phyloP scores from a whole-genome alignment of 2,797 vertebrate genomes.

The Platalea minor region DNA sequence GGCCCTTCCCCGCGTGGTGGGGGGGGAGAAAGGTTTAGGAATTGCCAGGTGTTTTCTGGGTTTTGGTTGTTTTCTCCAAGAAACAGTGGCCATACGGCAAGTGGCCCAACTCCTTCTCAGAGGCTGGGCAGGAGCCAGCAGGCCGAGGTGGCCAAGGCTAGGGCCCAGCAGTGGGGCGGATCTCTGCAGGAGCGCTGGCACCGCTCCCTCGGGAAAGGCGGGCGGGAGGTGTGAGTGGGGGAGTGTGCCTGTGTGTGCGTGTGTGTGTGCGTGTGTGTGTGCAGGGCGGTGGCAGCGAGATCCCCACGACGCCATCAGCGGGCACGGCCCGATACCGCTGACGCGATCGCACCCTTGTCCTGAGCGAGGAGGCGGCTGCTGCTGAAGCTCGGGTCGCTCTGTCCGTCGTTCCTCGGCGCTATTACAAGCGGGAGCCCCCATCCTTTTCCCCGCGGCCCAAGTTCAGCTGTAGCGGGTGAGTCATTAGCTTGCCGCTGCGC shows the following conservation, averaged over 20 bases:
- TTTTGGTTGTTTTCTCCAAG: background rate
- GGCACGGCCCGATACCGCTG: background rate
- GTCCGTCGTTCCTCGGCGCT: background rate
- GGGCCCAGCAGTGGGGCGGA: constrained; percentile 34
- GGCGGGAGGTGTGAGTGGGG: background rate
- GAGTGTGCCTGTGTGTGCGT: too few relatives aligned
- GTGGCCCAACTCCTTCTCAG: background rate
- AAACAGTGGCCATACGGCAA: background rate
- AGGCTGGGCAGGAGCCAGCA: constrained; percentile 30
- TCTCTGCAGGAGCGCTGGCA: constrained; percentile 26
- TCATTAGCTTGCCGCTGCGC: background rate
- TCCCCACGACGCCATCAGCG: background rate
- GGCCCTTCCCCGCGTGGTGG: background rate
- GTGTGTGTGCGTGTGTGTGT: background rate
- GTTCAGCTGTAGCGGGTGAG: background rate
- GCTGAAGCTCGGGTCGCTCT: background rate
- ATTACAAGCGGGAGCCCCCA: background rate
- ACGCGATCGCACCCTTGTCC: background rate
- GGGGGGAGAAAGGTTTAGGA: background rate
- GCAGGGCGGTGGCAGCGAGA: background rate
- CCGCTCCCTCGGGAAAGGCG: background rate
- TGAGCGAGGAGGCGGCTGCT: background rate
- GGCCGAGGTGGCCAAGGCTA: background rate
- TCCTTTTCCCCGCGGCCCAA: background rate
- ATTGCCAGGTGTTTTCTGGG: background rate